phyloP scores from a whole-genome alignment of 1,140 invertebrate species.

The Bacillus rossius region DNA sequence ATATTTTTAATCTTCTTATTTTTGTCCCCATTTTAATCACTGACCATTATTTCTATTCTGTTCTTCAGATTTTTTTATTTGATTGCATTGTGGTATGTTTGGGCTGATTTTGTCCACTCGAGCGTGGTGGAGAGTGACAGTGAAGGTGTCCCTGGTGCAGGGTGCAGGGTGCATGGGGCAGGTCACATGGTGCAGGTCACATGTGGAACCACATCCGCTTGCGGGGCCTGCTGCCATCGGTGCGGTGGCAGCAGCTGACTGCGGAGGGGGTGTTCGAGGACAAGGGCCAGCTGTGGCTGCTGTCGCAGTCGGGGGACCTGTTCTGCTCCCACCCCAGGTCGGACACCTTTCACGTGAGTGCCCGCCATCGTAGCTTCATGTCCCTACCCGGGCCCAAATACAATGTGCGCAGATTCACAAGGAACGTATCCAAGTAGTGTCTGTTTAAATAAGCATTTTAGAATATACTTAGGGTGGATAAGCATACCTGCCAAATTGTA shows the following conservation, averaged over 20 bases:
- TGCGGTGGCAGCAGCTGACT: constrained; percentile 40
- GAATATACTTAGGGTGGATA: no score
- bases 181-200: constrained; percentile 41
- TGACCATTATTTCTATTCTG: no score
- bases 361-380: neutral
- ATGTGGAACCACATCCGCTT: constrained; percentile 33
- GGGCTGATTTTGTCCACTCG: no score
- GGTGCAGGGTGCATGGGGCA: no score
- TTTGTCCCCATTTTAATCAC: no score
- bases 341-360: constrained; percentile 19
- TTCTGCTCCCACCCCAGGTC: constrained; percentile 34
- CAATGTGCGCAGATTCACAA: no score
- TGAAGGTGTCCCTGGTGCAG: no score
- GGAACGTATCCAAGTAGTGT: neutral
- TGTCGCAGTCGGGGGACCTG: constrained; percentile 40
- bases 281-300: constrained; percentile 43
- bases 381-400: neutral
- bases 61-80: no score
- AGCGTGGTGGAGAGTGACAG: no score
- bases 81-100: no score
- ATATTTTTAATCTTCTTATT: no score
- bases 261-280: constrained; percentile 38
- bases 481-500: no score
- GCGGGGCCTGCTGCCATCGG: neutral
- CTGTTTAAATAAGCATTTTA: neutral